A percentile compares a stretch with the other conserved stretches of the same genome.
Evolutionary conservation across 2,797 vertebrate species (phyloP).

Genomic region (Lycodopsis pacificus): DNA sequence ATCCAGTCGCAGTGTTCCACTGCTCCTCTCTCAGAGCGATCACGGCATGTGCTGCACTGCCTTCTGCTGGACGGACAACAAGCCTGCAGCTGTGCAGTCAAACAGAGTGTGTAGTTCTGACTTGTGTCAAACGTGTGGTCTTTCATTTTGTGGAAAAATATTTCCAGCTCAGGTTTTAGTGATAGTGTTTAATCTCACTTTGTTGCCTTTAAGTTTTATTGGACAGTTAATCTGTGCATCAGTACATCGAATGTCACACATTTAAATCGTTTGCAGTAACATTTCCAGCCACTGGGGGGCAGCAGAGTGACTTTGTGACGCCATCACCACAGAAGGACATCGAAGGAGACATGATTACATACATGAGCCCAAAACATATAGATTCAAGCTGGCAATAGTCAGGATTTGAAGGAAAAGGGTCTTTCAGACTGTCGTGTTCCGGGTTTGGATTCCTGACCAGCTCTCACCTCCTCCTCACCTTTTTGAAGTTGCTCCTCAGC

Average conservation of each 20-base stretch:
- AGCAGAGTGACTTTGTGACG: background rate
- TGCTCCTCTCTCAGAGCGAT: background rate
- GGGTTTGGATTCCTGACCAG: conserved; percentile 7
- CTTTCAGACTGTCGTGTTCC: background rate
- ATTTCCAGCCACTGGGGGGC: conserved; percentile 53
- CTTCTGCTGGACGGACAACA: conserved; percentile 58
- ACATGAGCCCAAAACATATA: background rate
- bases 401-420: background rate
- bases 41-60: conserved; percentile 53
- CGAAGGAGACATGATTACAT: conserved; percentile 11
- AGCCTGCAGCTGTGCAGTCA: conserved; percentile 13
- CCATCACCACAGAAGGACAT: background rate
- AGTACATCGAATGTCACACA: background rate
- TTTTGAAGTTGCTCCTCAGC: conserved; percentile 30
- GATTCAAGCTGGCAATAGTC: background rate
- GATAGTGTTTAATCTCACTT: background rate
- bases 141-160: background rate
- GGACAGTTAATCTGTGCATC: background rate
- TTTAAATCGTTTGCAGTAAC: conserved; percentile 29
- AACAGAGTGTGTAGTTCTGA: background rate
- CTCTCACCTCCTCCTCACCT: conserved; percentile 1
- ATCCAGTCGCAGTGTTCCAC: background rate
- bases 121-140: background rate
- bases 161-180: background rate
- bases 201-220: background rate